Base-by-base conservation (phyloP, 1,140 invertebrate species). In the Diorhabda elongata region DNA sequence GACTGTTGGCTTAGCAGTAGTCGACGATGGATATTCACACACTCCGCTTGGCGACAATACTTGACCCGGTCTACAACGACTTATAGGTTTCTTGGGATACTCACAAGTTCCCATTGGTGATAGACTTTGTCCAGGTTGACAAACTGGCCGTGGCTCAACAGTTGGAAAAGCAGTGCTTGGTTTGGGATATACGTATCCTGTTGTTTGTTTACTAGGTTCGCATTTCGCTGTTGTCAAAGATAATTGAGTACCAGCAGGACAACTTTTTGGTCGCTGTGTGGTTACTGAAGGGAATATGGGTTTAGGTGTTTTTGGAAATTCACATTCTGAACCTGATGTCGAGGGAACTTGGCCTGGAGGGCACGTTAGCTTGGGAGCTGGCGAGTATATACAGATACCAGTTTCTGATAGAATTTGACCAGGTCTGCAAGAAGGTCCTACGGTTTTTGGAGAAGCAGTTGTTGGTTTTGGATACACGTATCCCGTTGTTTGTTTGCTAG, bases 51-150 rank as follows among this genome's bases (percentile, higher is more conserved):
- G 44, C n/a, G 56, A 41, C 9, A 57, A 42, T 8, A 56, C 64
- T 65, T 65, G 64, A 56, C 52, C 52, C 57, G 64, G 56, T 47
- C 44, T n/a, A 41, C 64, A 65, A 42, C 26, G 26, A 8, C 5
- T 4, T 8, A 44, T 44, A 11, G 61, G 43, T 26, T 26, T 26
- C 4, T 6, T 8, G 45, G 61, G 43, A 66, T 66, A 66, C n/a
- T 41, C 44, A 43, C 64, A 66, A 8, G 41, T 41, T 26, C 64
- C 64, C 1, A 44, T 44, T 44, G 42, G 43, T n/a, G 61, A 63
- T 44, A 45, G 45, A 43, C 6, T 45, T 60, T 60, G 66, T 41
- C 44, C 59, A 61, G 56, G 42, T 44, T 41, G 7, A 26, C 57
- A 67, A 52, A 5, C 61, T 41, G 66, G 44, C 5, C 42, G 5